phyloP scores from a whole-genome alignment of 2,113 vertebrate species.

The Rallus limicola region DNA sequence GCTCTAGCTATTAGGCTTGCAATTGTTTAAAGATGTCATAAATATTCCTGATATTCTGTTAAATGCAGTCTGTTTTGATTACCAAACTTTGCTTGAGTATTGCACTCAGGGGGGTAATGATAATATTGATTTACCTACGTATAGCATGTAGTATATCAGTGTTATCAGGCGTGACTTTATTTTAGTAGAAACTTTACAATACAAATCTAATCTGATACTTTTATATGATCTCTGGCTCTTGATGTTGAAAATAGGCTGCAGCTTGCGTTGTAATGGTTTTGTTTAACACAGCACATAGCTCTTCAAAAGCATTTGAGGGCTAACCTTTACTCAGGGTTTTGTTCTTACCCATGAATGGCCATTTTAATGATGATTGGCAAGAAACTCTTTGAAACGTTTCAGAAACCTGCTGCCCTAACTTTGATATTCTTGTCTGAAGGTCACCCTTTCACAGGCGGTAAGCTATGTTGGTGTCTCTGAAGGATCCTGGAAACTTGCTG shows the following conservation, averaged over 20 bases:
- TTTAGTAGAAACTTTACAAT: background rate
- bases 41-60: conserved; percentile 31
- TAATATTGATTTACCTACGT: background rate
- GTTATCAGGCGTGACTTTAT: conserved; percentile 19
- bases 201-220: conserved; percentile 44
- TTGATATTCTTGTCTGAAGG: conserved; percentile 25
- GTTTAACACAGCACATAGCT: background rate
- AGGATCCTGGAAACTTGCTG: background rate
- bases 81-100: background rate
- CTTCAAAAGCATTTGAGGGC: conserved; percentile 21
- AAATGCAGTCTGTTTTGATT: conserved; percentile 30
- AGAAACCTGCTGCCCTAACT: background rate
- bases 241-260: conserved; percentile 14
- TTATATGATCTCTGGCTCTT: conserved; percentile 25
- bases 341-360: background rate
- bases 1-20: background rate
- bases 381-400: conserved; percentile 18
- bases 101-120: background rate
- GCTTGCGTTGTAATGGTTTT: conserved; percentile 24
- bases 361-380: conserved; percentile 16
- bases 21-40: conserved; percentile 41
- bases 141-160: background rate
- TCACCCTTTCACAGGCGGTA: background rate
- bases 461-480: background rate
- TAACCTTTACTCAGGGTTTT: conserved; percentile 34